Conservation (phyloP, 1,140 invertebrate genomes). For the Belonocnema kinseyi region DNA sequence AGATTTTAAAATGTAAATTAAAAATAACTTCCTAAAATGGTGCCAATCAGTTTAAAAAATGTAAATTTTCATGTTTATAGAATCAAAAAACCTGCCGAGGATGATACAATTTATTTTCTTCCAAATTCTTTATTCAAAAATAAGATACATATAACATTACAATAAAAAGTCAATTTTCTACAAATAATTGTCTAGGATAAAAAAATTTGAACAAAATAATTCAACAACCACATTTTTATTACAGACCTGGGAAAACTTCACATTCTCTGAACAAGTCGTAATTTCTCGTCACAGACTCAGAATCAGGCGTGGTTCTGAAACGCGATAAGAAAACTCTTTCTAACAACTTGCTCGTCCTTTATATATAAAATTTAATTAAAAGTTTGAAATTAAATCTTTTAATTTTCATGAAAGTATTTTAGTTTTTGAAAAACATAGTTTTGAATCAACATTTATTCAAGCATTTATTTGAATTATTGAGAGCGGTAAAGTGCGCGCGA, state of each 20-base stretch:
- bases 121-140: too few relatives aligned
- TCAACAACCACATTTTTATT: background rate
- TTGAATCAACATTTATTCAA: too few relatives aligned
- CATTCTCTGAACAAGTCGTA: constrained; percentile 41
- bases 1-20: too few relatives aligned
- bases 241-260: constrained; percentile 30
- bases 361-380: too few relatives aligned
- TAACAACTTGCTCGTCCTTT: too few relatives aligned
- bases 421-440: too few relatives aligned
- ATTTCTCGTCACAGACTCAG: constrained; percentile 39
- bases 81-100: background rate
- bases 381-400: too few relatives aligned
- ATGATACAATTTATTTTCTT: background rate
- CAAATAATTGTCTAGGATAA: background rate
- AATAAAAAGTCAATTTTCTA: background rate
- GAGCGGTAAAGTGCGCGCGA: constrained; percentile 33
- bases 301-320: constrained; percentile 49
- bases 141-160: too few relatives aligned
- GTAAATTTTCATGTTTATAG: background rate
- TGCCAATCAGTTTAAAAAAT: too few relatives aligned
- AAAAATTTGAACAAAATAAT: background rate
- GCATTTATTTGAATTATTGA: constrained; percentile 34
- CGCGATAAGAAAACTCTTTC: constrained; percentile 24
- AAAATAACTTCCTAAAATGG: too few relatives aligned
- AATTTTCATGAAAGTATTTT: too few relatives aligned